These are phyloP conservation scores for Clarias macrocephalus DNA, from an alignment of 2,113 vertebrate genomes.

Conservation along the genomic window DNA sequence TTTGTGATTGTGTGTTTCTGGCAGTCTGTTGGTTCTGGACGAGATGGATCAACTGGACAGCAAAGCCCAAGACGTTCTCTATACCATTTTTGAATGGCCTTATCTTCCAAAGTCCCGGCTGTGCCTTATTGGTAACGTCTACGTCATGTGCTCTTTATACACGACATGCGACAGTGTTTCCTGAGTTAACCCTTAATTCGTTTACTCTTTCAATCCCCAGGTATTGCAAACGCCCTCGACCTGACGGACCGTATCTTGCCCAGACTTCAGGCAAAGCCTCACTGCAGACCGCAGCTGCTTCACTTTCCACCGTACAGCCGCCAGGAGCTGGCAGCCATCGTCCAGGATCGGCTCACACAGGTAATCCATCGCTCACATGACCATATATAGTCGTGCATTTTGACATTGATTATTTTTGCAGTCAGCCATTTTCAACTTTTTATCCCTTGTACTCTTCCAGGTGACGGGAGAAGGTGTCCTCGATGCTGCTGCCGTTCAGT, in stretches of 20 bases:
- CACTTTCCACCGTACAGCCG: conserved; percentile 88
- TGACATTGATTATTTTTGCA: not conserved
- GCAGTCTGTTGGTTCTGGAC: conserved; percentile 88
- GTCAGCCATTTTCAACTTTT: no score
- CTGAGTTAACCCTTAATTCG: no score
- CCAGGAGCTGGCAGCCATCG: conserved; percentile 83
- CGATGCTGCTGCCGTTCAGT: conserved; percentile 84
- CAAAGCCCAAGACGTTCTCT: conserved; percentile 90
- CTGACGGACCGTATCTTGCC: conserved; percentile 90
- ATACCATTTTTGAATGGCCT: conserved; percentile 94
- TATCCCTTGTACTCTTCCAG: no score
- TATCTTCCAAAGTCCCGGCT: conserved; percentile 80
- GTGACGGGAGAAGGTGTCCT: conserved; percentile 76
- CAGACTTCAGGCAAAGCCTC: conserved; percentile 74
- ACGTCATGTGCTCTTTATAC: no score
- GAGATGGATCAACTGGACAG: conserved; percentile 98
- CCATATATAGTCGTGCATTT: not conserved
- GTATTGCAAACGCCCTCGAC: conserved; percentile 91
- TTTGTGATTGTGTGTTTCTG: not conserved
- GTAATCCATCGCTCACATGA: conserved; percentile 61
- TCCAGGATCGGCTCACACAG: conserved; percentile 83
- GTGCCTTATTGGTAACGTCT: conserved; percentile 83
- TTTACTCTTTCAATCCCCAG: conserved; percentile 61
- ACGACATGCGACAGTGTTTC: not conserved
- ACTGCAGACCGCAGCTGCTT: conserved; percentile 80